Evolutionary conservation across 2,797 vertebrate species (phyloP).

Genomic region (Oryzias sinensis): DNA sequence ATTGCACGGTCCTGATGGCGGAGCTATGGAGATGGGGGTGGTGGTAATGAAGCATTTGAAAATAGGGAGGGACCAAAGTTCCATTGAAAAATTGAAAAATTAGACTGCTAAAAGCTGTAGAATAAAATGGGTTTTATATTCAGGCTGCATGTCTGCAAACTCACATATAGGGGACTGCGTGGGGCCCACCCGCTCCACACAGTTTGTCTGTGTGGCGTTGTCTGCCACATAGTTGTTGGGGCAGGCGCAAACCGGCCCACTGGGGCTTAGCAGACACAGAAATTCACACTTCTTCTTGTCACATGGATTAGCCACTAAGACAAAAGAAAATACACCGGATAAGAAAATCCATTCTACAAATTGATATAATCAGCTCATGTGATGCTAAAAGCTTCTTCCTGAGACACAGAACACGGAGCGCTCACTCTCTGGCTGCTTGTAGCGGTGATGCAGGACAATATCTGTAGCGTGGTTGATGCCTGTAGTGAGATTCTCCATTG

Average conservation of each 20-base stretch:
- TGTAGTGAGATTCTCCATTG: constrained; percentile 88
- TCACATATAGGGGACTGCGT: constrained; percentile 84
- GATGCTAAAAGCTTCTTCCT: not conserved
- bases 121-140: not conserved
- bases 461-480: constrained; percentile 95
- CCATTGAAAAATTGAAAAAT: no score
- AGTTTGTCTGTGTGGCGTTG: constrained; percentile 82
- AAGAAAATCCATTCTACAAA: not conserved
- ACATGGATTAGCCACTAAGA: constrained; percentile 90
- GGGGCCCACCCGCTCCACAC: constrained; percentile 80
- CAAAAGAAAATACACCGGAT: constrained; percentile 29
- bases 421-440: constrained; percentile 94
- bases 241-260: constrained; percentile 92
- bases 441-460: constrained; percentile 91
- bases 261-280: constrained; percentile 95
- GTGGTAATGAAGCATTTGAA: not conserved
- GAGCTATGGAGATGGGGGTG: constrained; percentile 44
- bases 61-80: not conserved
- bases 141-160: constrained; percentile 31
- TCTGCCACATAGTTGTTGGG: constrained; percentile 90
- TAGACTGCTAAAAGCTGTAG: no score
- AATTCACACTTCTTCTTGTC: constrained; percentile 97
- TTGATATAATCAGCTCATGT: not conserved
- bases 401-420: not conserved
- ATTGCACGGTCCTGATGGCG: constrained; percentile 80